A percentile compares a stretch with the other conserved stretches of the same genome.
Evolutionary conservation across 2,888 invertebrate species (phyloP).

Genomic region (Cantharis lateralis): DNA sequence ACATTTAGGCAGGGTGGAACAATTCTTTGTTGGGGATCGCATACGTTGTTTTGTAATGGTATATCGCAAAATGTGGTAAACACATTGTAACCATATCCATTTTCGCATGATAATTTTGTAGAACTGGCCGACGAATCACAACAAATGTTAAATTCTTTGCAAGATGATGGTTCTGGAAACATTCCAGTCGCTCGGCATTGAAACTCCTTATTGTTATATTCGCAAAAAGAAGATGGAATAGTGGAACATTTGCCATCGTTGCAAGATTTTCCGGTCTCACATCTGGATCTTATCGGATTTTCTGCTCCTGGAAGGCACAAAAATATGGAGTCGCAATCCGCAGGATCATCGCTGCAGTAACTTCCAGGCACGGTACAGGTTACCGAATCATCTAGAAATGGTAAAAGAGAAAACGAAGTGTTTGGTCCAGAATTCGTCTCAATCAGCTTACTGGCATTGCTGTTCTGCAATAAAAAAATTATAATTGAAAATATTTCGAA

Average conservation of each 20-base stretch:
- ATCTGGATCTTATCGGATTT: background rate
- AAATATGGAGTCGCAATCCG: background rate
- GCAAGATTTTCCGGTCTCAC: background rate
- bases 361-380: background rate
- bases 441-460: background rate
- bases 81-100: background rate
- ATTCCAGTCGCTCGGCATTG: conserved; percentile 8
- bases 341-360: background rate
- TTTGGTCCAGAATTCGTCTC: background rate
- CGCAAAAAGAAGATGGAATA: background rate
- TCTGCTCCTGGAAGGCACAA: background rate
- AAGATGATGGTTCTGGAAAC: conserved; percentile 16
- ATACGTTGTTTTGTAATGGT: background rate
- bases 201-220: background rate
- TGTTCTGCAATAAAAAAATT: background rate
- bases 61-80: conserved; percentile 3
- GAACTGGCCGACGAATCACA: background rate
- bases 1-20: background rate
- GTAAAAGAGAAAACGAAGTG: background rate
- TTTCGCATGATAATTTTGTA: background rate
- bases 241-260: background rate
- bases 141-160: conserved; percentile 15
- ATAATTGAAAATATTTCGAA: background rate
- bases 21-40: background rate
- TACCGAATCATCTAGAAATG: background rate